Evolutionary conservation across 1,140 invertebrate species (phyloP).

Genomic region (Ceratina japonica): DNA sequence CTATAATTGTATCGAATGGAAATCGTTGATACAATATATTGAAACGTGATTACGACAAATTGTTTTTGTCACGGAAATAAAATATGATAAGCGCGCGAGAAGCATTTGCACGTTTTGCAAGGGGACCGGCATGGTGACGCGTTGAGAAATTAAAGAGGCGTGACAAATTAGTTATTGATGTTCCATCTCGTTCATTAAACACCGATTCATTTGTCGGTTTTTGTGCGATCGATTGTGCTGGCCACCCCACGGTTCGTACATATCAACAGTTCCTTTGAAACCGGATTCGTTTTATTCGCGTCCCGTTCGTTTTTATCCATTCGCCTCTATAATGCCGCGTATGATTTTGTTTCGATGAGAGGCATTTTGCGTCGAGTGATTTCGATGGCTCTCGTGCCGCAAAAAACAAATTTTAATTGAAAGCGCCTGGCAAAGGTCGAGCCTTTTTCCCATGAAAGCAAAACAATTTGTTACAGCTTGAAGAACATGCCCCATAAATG

Average conservation of each 20-base stretch:
- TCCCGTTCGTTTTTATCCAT: background rate
- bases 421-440: background rate
- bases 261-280: constrained; percentile 20
- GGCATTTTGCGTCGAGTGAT: constrained; percentile 8
- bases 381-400: background rate
- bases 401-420: constrained; percentile 14
- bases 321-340: constrained; percentile 9
- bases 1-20: too few species aligned
- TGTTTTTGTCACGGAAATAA: background rate
- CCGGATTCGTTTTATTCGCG: background rate
- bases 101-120: background rate
- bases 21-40: too few species aligned
- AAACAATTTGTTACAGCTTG: too few species aligned
- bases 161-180: constrained; percentile 10
- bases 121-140: too few species aligned
- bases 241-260: too few species aligned
- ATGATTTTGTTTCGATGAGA: background rate
- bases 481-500: too few species aligned
- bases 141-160: background rate
- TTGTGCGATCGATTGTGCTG: constrained; percentile 8
- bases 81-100: background rate
- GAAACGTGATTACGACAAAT: background rate
- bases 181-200: constrained; percentile 36
- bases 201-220: constrained; percentile 15
- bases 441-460: background rate